phyloP scores from a whole-genome alignment of 2,113 vertebrate species.

The Zapornia atra region DNA sequence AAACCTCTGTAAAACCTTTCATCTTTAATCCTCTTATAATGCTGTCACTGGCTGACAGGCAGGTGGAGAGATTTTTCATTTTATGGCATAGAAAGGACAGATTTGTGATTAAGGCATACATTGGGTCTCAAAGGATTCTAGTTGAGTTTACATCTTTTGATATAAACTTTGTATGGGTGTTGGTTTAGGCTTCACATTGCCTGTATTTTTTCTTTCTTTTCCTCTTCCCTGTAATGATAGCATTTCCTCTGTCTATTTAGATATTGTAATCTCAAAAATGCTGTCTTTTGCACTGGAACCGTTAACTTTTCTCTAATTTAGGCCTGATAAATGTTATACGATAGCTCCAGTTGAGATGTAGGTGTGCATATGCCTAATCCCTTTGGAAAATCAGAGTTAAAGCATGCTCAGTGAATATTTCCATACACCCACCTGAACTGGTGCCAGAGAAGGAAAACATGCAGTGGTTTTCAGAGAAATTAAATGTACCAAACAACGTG shows the following conservation, averaged over 20 bases:
- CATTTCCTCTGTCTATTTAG: background rate
- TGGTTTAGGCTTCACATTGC: background rate
- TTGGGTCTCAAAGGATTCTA: constrained; percentile 1
- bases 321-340: background rate
- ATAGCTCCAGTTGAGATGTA: background rate
- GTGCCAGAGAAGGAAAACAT: background rate
- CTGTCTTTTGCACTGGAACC: background rate
- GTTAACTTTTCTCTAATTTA: background rate
- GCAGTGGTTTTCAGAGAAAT: background rate
- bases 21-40: constrained; percentile 54
- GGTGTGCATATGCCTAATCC: background rate
- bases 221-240: background rate
- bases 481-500: background rate
- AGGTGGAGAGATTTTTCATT: constrained; percentile 34
- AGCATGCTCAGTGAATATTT: background rate
- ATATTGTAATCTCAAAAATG: background rate
- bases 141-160: constrained; percentile 23
- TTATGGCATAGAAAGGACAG: constrained; percentile 1
- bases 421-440: background rate
- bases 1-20: constrained; percentile 49
- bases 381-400: background rate
- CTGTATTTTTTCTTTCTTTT: background rate
- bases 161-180: background rate
- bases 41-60: constrained; percentile 21
- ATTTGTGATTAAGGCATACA: constrained; percentile 20